These are phyloP conservation scores for Aphelocoma californica DNA, from an alignment of 2,797 vertebrate species.

Conservation along the genomic window DNA sequence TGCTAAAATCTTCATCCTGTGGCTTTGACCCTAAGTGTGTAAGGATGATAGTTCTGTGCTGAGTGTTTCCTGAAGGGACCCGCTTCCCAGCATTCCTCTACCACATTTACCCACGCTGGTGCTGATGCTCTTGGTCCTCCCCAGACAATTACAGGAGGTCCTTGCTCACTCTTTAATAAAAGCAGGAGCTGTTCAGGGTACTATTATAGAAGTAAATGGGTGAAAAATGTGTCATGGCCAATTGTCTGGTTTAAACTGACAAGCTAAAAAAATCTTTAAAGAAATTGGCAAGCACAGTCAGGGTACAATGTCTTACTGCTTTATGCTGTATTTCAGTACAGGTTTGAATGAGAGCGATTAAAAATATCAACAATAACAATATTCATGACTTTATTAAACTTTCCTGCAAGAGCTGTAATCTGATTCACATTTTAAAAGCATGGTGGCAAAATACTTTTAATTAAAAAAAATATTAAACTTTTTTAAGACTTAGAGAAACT, in stretches of 20 bases:
- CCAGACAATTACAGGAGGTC: neutral
- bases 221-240: neutral
- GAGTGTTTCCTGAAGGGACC: neutral
- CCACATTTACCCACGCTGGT: accelerated
- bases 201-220: neutral
- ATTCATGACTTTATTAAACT: neutral
- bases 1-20: neutral
- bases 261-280: neutral
- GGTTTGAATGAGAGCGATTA: neutral
- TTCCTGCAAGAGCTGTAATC: neutral
- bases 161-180: neutral
- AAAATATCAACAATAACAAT: neutral
- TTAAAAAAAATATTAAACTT: neutral
- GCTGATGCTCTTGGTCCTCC: neutral
- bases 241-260: neutral
- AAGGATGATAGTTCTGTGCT: neutral
- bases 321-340: neutral
- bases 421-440: neutral
- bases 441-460: neutral
- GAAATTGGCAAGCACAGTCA: neutral
- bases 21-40: neutral
- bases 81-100: neutral
- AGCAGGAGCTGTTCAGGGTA: neutral
- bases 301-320: neutral
- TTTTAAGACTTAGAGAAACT: neutral